phyloP scores from a whole-genome alignment of 1,140 invertebrate species.

The Leptinotarsa defecta region DNA sequence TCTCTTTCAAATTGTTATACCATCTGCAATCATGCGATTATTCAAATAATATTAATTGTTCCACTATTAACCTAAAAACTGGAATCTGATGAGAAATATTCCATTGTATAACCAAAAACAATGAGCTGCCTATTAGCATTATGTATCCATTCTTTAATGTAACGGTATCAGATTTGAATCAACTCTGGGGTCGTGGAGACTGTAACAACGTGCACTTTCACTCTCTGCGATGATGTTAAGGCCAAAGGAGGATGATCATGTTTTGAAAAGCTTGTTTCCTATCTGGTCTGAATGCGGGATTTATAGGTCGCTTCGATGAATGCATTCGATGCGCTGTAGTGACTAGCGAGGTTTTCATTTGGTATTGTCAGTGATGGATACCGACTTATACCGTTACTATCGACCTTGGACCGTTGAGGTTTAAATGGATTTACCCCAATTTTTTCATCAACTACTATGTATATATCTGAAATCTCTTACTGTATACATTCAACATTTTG shows the following conservation, averaged over 20 bases:
- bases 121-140: conserved; percentile 13
- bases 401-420: no score
- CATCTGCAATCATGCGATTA: conserved; percentile 1
- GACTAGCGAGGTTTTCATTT: no score
- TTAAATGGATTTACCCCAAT: no score
- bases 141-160: conserved; percentile 14
- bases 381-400: no score
- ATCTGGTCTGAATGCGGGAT: conserved; percentile 1
- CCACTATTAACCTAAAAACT: conserved; percentile 18
- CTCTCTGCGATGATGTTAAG: conserved; percentile 19
- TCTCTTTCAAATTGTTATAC: no score
- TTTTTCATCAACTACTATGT: no score
- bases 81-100: conserved; percentile 14
- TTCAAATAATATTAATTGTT: conserved; percentile 20
- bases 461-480: no score
- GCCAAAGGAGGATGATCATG: conserved; percentile 14
- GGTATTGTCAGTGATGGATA: no score
- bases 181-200: neutral
- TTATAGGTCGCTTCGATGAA: conserved; percentile 16
- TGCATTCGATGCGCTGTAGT: neutral
- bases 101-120: conserved; percentile 18
- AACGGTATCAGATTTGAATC: conserved; percentile 14
- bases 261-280: conserved; percentile 15
- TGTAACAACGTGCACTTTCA: neutral
- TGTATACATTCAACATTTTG: no score